These are phyloP conservation scores for Adoxophyes honmai DNA, from an alignment of 1,140 invertebrate species.

Conservation along the genomic window DNA sequence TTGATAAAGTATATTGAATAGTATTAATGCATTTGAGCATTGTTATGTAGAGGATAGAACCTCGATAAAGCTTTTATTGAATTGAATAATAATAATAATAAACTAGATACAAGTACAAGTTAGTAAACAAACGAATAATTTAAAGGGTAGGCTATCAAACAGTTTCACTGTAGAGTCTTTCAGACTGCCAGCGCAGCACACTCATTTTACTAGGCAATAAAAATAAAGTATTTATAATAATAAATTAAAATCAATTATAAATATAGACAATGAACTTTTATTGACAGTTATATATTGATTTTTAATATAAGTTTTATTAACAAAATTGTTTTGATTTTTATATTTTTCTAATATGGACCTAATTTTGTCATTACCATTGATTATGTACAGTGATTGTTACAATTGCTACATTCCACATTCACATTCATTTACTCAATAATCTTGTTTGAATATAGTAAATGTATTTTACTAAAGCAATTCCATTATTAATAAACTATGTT, in stretches of 20 bases:
- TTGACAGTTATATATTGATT: neutral
- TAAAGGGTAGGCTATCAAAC: neutral
- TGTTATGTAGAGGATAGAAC: constrained; percentile 8
- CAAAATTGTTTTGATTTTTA: neutral
- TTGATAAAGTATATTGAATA: constrained; percentile 21
- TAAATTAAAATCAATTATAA: neutral
- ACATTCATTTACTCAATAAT: constrained; percentile 11
- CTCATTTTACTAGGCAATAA: neutral
- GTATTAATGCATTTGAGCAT: constrained; percentile 12
- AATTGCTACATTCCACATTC: constrained; percentile 4
- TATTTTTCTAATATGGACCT: neutral
- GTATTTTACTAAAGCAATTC: constrained; percentile 12
- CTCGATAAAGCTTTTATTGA: constrained; percentile 11
- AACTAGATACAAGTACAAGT: constrained; percentile 7
- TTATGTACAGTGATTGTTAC: neutral
- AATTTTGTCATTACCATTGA: neutral
- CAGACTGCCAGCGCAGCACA: neutral
- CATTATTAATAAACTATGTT: constrained; percentile 9
- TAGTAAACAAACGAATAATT: neutral
- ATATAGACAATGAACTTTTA: neutral
- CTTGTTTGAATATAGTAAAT: constrained; percentile 9
- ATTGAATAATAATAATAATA: neutral
- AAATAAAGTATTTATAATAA: constrained; percentile 1
- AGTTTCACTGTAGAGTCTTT: constrained; percentile 3
- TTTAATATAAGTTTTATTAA: constrained; percentile 6